Evolutionary conservation across 1,140 invertebrate species (phyloP).

Genomic region (Acarapis woodi): DNA sequence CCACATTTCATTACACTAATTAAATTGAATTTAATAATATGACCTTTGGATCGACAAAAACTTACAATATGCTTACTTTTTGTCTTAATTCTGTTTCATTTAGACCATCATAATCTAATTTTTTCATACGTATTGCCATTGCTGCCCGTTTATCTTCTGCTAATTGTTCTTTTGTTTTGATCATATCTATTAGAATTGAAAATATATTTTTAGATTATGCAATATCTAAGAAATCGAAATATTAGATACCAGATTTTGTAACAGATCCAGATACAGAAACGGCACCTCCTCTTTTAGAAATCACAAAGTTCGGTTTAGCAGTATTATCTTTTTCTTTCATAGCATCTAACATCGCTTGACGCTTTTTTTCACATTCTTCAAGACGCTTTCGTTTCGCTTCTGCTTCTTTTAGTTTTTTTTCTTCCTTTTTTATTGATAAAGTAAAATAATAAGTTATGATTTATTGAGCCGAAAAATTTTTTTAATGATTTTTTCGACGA

Average conservation of each 20-base stretch:
- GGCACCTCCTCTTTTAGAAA: too few species aligned
- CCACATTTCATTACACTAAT: conserved; percentile 77
- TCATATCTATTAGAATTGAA: conserved; percentile 35
- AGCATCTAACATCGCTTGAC: conserved; percentile 25
- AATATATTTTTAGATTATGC: conserved; percentile 48
- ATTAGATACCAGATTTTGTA: not conserved
- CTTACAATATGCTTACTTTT: too few species aligned
- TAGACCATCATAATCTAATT: conserved; percentile 43
- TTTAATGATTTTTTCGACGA: too few species aligned
- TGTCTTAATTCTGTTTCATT: conserved; percentile 43
- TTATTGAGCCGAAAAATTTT: too few species aligned
- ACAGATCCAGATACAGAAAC: not conserved
- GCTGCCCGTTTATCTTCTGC: conserved; percentile 96
- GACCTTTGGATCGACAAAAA: too few species aligned
- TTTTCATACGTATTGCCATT: conserved; percentile 76
- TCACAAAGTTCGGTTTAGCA: conserved; percentile 61
- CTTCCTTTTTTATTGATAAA: conserved; percentile 10
- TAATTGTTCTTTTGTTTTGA: conserved; percentile 95
- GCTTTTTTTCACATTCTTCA: conserved; percentile 76
- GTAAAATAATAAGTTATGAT: not conserved
- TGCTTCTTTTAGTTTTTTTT: conserved; percentile 15
- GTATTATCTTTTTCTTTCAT: conserved; percentile 11
- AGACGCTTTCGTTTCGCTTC: conserved; percentile 75
- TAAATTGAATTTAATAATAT: too few species aligned
- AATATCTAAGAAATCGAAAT: not conserved